These are phyloP conservation scores for Vicugna pacos DNA, from an alignment of 2,113 vertebrate genomes.

Conservation along the genomic window DNA sequence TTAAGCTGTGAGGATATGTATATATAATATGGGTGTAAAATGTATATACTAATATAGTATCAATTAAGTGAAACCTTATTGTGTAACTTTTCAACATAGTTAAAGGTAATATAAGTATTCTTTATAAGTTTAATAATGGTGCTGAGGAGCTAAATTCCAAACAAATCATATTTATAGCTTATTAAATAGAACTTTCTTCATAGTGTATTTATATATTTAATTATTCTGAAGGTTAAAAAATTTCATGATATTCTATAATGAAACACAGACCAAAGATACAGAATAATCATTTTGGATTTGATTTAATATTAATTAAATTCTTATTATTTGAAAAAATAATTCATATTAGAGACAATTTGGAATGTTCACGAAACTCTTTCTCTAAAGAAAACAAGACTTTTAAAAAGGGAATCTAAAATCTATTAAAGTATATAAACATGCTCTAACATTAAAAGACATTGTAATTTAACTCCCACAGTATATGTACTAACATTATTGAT, in stretches of 20 bases:
- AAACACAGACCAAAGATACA: not conserved
- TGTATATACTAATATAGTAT: not conserved
- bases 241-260: not conserved
- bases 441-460: not conserved
- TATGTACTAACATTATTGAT: not conserved
- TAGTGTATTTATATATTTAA: slow-evolving; percentile 8
- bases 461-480: not conserved
- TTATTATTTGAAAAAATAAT: not conserved
- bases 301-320: not conserved
- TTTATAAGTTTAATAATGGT: not conserved
- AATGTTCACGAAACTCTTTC: not conserved
- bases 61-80: not conserved
- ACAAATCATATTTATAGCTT: not conserved
- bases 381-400: not conserved
- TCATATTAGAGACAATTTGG: not conserved
- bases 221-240: not conserved
- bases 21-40: not conserved
- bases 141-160: not conserved
- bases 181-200: not conserved
- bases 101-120: not conserved
- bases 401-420: not conserved
- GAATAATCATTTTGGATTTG: not conserved
- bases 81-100: not conserved
- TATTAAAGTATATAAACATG: not conserved
- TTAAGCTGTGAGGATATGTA: not conserved